Evolutionary conservation across 2,888 invertebrate species (phyloP), one percentile per base, ranked within the genome.

Genomic region (Harpalus rubripes): DNA sequence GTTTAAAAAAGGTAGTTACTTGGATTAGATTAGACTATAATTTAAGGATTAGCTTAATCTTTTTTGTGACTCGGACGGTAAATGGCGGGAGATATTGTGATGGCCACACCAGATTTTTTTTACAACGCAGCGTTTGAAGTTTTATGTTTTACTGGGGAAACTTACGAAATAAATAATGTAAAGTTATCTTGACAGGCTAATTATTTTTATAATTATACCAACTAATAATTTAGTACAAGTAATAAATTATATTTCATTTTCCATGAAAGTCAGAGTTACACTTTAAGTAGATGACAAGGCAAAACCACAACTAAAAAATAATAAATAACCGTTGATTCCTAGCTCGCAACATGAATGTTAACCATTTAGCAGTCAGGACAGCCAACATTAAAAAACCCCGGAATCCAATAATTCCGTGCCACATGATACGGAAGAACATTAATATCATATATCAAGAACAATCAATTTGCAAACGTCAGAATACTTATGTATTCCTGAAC

Each of bases 391-490:
- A 84, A 84, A 84, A 74, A 41, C 26, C 65, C 59, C 78, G 22
- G 84, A 52, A 61, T 63, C 52, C 65, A 78, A 76, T 84, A 78
- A 76, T 84, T 76, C 78, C 84, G 84, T 84, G 84, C 84, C 44
- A 84, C 84, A 84, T 78, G 84, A 84, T 84, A 84, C 76, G 84
- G 84, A 76, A 78, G 22, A 76, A 84, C 84, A 84, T 84, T 84
- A 84, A 84, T 84, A 84, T 84, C 84, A 84, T 84, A 84, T 84
- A 84, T 84, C 84, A 84, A 78, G 84, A 84, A 84, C 84, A 84
- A 84, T 84, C 84, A 84, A 84, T 84, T 84, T 84, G 56, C 78
- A 84, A 84, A 84, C 63, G 84, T 84, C 84, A 84, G 78, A 61
- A 84, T 84, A 84, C 84, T 84, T 84, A 84, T 56, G 78, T 84